These are phyloP conservation scores for Heterohyrax brucei DNA, from an alignment of 2,797 vertebrate species.

Conservation along the genomic window DNA sequence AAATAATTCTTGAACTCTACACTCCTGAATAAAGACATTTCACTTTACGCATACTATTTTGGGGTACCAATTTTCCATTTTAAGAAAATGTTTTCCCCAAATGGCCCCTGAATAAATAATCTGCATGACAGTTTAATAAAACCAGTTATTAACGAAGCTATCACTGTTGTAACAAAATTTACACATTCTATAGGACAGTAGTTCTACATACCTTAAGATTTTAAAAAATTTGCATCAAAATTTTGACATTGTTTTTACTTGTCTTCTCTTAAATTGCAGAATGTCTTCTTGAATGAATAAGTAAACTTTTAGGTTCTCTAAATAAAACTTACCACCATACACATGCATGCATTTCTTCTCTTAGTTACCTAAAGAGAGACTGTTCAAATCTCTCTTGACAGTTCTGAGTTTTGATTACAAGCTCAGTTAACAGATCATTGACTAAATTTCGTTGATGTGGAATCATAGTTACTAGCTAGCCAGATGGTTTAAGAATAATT, in stretches of 20 bases:
- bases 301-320: not conserved
- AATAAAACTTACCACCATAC: not conserved
- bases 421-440: not conserved
- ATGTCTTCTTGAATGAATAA: not conserved
- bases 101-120: not conserved
- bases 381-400: not conserved
- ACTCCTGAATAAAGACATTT: conserved; percentile 82
- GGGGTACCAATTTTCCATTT: not conserved
- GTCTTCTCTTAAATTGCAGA: not conserved
- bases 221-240: not conserved
- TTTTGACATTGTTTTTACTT: conserved; percentile 30
- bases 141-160: not conserved
- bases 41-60: conserved; percentile 50
- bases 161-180: not conserved
- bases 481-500: not conserved
- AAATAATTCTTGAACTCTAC: conserved; percentile 87
- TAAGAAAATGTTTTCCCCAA: not conserved
- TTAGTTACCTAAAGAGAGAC: not conserved
- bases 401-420: conserved; percentile 9
- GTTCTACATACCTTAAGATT: not conserved
- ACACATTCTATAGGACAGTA: not conserved
- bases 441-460: not conserved
- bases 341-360: not conserved
- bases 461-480: not conserved
- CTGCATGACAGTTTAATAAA: not conserved